Base-by-base conservation (phyloP, 2,113 vertebrate genomes). In the Tragulus kanchil region DNA sequence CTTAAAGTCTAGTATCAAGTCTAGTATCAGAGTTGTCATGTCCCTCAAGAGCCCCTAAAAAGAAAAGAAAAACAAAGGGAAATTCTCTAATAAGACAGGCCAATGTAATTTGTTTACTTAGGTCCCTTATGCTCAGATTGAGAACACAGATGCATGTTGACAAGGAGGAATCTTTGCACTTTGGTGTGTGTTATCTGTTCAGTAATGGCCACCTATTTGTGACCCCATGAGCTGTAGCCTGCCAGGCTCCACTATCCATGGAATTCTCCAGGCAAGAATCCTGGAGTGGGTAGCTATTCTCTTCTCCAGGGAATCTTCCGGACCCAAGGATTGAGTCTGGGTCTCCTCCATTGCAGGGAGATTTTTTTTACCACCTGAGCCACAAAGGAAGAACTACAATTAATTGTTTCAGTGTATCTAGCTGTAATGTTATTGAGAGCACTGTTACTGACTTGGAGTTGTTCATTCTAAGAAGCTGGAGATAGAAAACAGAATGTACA, bases 401-500 rank as follows among this genome's bases (percentile, higher is more conserved):
- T 56, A 64, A 6, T 50, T 93, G 9, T 77, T 90, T 79, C 36
- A 87, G n/a, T 45, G 45, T 52, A 23, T 52, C 36, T 62, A 21
- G 11, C 15, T 45, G 3, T 61, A 58, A 45, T 83, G 8, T 86
- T 64, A 5, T 62, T 64, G 28, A 87, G 91, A 14, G 14, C 25
- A 71, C 26, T 61, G 19, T 8, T 71, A 26, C 10, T 61, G 62
- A 61, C 59, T 86, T 92, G 45, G 13, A 92, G 5, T 83, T 54
- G 25, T 7, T 86, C 58, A 64, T 75, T 90, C 42, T 82, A 75
- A 96, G 6, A 79, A 45, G 36, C n/a, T 81, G 71, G 93, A 78
- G 8, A 12, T 5, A 89, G 2, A 77, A 92, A 54, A 10, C 45
- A 6, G 2, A 62, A 8, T 48, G 0, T 14, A 2, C 19, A 1